Evolutionary conservation across 2,113 vertebrate species (phyloP).

Genomic region (Cheirogaleus medius): DNA sequence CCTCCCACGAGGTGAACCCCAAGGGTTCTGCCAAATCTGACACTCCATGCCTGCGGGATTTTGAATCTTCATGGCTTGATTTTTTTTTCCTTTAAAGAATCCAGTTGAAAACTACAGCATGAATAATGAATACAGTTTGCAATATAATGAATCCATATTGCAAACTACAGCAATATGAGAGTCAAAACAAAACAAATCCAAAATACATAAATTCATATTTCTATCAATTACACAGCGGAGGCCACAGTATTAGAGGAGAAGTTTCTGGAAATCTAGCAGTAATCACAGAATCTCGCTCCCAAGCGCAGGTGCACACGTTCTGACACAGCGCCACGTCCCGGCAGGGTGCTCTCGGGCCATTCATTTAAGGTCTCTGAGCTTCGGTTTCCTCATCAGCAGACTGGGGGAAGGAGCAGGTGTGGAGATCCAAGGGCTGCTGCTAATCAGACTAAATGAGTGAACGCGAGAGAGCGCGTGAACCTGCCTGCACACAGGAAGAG

Average conservation of each 20-base stretch:
- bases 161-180: not conserved
- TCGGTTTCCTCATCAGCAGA: not conserved
- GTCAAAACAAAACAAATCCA: not conserved
- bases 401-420: not conserved
- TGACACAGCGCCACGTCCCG: not conserved
- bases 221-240: not conserved
- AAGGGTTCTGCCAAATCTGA: no score
- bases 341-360: not conserved
- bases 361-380: not conserved
- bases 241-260: not conserved
- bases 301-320: fast-evolving
- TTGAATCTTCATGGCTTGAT: not conserved
- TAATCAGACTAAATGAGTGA: not conserved
- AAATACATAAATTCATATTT: not conserved
- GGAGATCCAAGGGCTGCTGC: not conserved
- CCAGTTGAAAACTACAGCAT: not conserved
- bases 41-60: no score
- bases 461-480: no score
- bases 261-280: not conserved
- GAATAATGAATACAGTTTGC: no score
- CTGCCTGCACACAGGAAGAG: not conserved
- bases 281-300: not conserved
- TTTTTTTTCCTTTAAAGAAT: not conserved
- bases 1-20: fast-evolving
- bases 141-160: not conserved